phyloP scores from a whole-genome alignment of 2,113 vertebrate genomes.

The Petaurus breviceps region DNA sequence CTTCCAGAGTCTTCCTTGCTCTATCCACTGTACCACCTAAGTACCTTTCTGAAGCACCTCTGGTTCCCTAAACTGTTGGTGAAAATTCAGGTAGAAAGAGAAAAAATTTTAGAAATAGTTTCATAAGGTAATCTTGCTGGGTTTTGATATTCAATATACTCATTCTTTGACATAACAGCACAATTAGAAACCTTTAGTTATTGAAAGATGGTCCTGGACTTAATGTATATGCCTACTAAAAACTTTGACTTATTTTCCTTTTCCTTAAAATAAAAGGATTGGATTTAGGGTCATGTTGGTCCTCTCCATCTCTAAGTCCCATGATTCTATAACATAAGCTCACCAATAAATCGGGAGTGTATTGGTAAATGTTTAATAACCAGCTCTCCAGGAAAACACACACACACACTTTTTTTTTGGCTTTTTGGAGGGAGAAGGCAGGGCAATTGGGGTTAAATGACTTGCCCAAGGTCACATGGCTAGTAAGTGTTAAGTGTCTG shows the following conservation, averaged over 20 bases:
- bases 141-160: neutral
- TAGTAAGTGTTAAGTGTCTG: too few relatives aligned
- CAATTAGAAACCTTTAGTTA: neutral
- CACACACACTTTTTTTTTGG: too few relatives aligned
- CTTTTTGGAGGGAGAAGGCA: too few relatives aligned
- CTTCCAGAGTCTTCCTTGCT: neutral
- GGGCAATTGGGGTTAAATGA: too few relatives aligned
- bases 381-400: neutral
- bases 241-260: neutral
- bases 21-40: too few relatives aligned
- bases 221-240: neutral
- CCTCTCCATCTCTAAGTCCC: neutral
- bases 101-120: too few relatives aligned
- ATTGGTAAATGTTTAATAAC: neutral
- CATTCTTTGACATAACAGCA: neutral
- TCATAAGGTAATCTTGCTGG: neutral
- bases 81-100: too few relatives aligned
- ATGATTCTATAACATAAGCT: neutral
- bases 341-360: neutral
- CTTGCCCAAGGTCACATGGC: too few relatives aligned
- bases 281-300: neutral
- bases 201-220: neutral
- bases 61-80: too few relatives aligned
- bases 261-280: neutral
- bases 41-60: too few relatives aligned